These are phyloP conservation scores for Ivindomyrus marchei DNA, from an alignment of 2,113 vertebrate species.

Conservation along the genomic window DNA sequence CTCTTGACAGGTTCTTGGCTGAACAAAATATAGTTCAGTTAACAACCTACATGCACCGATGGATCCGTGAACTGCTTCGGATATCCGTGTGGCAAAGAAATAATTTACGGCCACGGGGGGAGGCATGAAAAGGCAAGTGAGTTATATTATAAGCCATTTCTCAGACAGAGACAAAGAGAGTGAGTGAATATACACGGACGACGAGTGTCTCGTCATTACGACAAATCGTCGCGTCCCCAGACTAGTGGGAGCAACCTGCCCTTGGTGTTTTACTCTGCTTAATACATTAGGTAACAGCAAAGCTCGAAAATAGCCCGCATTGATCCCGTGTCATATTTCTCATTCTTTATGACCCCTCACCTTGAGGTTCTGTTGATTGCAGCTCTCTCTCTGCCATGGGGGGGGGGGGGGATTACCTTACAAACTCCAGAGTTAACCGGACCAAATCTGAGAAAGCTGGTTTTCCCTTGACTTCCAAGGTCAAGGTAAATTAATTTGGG, in stretches of 20 bases:
- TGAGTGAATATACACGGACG: neutral
- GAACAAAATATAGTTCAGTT: neutral
- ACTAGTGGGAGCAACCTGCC: conserved; percentile 42
- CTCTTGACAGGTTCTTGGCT: neutral
- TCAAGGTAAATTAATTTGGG: neutral
- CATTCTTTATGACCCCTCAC: conserved; percentile 44
- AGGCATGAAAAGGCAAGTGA: neutral
- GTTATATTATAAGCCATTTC: neutral
- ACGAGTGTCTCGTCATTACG: conserved; percentile 26
- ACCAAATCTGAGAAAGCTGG: conserved; percentile 20
- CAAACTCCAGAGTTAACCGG: neutral
- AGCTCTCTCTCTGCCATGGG: conserved; percentile 14
- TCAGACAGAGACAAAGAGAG: neutral
- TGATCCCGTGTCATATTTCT: conserved; percentile 59
- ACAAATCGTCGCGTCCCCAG: conserved; percentile 24
- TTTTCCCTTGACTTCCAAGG: conserved; percentile 13
- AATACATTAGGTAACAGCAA: conserved; percentile 54
- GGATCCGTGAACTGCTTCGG: neutral
- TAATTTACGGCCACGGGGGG: neutral
- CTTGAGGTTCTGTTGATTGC: conserved; percentile 39
- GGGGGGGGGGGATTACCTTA: conserved; percentile 27
- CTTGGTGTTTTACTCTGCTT: conserved; percentile 53
- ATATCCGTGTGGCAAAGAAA: neutral
- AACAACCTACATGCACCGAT: neutral
- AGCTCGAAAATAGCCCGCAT: conserved; percentile 60